These are phyloP conservation scores for Asarcornis scutulata DNA, from an alignment of 2,113 vertebrate genomes.

Conservation along the genomic window DNA sequence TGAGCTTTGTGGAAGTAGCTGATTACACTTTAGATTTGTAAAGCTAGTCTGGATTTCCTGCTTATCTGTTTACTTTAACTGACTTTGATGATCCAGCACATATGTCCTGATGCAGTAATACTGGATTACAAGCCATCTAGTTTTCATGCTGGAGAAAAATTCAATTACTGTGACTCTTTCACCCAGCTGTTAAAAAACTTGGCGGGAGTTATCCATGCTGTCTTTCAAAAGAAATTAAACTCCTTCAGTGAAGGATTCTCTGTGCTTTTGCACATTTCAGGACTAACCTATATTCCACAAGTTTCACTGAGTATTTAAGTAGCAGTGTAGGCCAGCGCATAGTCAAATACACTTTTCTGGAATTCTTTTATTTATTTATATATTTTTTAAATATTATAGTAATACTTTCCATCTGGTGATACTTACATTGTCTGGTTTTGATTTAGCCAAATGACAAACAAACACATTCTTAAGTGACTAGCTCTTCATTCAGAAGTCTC, in stretches of 20 bases:
- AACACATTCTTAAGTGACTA: neutral
- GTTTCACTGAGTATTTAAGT: neutral
- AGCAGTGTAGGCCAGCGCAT: neutral
- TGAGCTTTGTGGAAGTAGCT: neutral
- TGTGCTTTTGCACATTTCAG: neutral
- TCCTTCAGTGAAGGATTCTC: neutral
- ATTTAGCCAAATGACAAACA: conserved; percentile 12
- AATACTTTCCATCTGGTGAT: neutral
- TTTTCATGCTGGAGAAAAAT: neutral
- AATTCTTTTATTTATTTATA: neutral
- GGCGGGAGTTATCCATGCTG: neutral
- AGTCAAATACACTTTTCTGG: neutral
- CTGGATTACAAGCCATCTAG: conserved; percentile 10
- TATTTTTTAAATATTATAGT: neutral
- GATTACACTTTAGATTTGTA: neutral
- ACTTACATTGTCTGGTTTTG: neutral
- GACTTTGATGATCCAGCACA: neutral
- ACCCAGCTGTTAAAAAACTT: neutral
- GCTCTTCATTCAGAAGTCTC: neutral
- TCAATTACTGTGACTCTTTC: neutral
- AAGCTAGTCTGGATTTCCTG: conserved; percentile 13
- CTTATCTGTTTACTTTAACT: conserved; percentile 28
- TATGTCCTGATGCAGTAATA: neutral
- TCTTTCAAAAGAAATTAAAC: neutral
- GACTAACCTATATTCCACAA: neutral